Evolutionary conservation across 1,140 invertebrate genomes (phyloP).

Genomic region (Psix sp.): DNA sequence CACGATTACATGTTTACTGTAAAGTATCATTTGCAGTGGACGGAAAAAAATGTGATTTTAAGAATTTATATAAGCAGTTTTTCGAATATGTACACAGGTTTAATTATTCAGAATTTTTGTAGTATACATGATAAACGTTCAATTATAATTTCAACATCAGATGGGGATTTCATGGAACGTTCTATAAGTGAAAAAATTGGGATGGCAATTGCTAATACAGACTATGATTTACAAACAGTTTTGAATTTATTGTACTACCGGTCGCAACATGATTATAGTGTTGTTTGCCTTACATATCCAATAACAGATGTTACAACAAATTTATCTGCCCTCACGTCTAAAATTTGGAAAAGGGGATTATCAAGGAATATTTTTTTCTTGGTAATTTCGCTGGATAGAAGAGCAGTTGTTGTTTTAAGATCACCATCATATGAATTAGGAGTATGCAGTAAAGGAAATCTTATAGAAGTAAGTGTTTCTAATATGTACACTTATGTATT

Average conservation of each 20-base stretch:
- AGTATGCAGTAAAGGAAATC: conserved; percentile 22
- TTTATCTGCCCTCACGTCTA: conserved; percentile 31
- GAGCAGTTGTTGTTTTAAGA: conserved; percentile 20
- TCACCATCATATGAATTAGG: conserved; percentile 19
- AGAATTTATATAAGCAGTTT: conserved; percentile 34
- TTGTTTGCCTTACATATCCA: conserved; percentile 45
- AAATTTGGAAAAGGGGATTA: conserved; percentile 57
- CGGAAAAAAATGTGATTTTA: conserved; percentile 31
- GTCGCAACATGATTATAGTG: conserved; percentile 40
- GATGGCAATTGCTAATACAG: conserved; percentile 38
- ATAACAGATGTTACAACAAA: conserved; percentile 15
- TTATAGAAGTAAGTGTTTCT: conserved; percentile 32
- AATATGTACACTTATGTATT: background rate
- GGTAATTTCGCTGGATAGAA: conserved; percentile 21
- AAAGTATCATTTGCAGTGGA: conserved; percentile 14
- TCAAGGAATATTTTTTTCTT: conserved; percentile 55
- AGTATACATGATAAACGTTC: conserved; percentile 16
- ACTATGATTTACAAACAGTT: conserved; percentile 24
- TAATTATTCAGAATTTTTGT: conserved; percentile 36
- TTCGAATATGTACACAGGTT: background rate
- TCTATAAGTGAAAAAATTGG: conserved; percentile 33
- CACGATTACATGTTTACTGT: conserved; percentile 28
- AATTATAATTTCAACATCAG: conserved; percentile 17
- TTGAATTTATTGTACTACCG: conserved; percentile 37
- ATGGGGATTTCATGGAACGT: conserved; percentile 18